These are phyloP conservation scores for Dryobotodes eremita DNA, from an alignment of 2,888 invertebrate genomes.

Conservation along the genomic window DNA sequence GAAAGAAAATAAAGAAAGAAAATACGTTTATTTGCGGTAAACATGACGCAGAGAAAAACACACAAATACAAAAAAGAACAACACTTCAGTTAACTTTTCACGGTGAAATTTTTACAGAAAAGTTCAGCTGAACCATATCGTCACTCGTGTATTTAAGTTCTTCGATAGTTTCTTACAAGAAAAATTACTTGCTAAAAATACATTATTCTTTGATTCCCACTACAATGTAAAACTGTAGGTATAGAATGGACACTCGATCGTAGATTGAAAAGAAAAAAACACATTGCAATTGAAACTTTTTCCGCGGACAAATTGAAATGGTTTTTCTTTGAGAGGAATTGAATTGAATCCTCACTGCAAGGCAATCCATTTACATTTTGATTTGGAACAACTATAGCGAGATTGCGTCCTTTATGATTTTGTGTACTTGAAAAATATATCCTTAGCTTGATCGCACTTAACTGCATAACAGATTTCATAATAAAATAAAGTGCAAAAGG, in stretches of 20 bases:
- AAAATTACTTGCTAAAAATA: background rate
- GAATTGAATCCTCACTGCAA: slow-evolving; percentile 35
- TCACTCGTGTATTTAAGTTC: background rate
- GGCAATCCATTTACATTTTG: slow-evolving; percentile 50
- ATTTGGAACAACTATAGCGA: slow-evolving; percentile 23
- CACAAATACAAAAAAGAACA: too few relatives aligned
- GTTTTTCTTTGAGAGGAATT: slow-evolving; percentile 36
- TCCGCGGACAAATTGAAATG: slow-evolving; percentile 34
- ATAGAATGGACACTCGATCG: slow-evolving; percentile 12
- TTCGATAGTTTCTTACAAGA: background rate
- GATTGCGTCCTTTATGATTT: slow-evolving; percentile 19
- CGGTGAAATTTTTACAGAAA: too few relatives aligned
- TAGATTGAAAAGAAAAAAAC: slow-evolving; percentile 22
- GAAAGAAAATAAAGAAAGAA: too few relatives aligned
- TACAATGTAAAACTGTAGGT: slow-evolving; percentile 7
- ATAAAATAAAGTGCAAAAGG: background rate
- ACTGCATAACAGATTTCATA: background rate
- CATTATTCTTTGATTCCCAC: background rate
- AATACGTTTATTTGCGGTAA: too few relatives aligned
- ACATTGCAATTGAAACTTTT: slow-evolving; percentile 35
- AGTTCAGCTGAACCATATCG: background rate
- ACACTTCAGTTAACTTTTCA: too few relatives aligned
- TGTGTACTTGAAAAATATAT: slow-evolving; percentile 7
- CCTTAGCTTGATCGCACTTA: background rate
- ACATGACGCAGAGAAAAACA: too few relatives aligned